Evolutionary conservation across 2,113 vertebrate species (phyloP), one percentile per base, ranked within the genome.

Genomic region (Trogon melanurus): DNA sequence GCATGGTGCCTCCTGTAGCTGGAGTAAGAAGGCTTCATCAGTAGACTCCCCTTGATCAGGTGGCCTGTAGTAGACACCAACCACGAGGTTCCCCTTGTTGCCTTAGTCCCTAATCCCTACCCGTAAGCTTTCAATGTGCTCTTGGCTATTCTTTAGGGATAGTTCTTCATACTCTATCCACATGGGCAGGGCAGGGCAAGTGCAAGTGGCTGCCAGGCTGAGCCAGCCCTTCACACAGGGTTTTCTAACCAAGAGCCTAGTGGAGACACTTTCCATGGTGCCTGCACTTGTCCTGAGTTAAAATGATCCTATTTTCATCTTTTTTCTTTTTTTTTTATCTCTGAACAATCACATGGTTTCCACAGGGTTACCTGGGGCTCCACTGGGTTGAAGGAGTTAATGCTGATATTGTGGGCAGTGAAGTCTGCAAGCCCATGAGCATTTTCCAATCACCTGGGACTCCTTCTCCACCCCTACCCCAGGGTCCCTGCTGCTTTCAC

Each of bases 341-440:
- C 56, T 48, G 19, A 75, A 45, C 44, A 62, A 51, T 12, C 56
- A 16, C 44, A 25, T 51, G 12, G 25, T n/a, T 14, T 64, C 47
- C 44, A 25, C 27, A 15, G 80, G 17, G 38, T 41, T 67, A 30
- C 26, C 38, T 34, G 29, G 29, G 34, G 44, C 45, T 58, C 44
- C 36, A 11, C 74, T 64, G 18, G 56, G 30, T 62, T 44, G 34
- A 69, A 62, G 5, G 2, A 0, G 48, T 57, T 10, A 6, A 32
- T 6, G 26, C 54, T 17, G 48, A 51, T 73, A 60, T 32, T 16
- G 16, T 47, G 60, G 27, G 53, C 6, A 1, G 11, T 16, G 38
- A 30, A 3, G 4, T 18, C 61, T 34, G 17, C 17, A 5, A 62
- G 23, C 26, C 11, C 1, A 0, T 3, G 6, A 32, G 22, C 9